These are phyloP conservation scores for Ondatra zibethicus DNA, from an alignment of 2,113 vertebrate genomes.

Conservation along the genomic window DNA sequence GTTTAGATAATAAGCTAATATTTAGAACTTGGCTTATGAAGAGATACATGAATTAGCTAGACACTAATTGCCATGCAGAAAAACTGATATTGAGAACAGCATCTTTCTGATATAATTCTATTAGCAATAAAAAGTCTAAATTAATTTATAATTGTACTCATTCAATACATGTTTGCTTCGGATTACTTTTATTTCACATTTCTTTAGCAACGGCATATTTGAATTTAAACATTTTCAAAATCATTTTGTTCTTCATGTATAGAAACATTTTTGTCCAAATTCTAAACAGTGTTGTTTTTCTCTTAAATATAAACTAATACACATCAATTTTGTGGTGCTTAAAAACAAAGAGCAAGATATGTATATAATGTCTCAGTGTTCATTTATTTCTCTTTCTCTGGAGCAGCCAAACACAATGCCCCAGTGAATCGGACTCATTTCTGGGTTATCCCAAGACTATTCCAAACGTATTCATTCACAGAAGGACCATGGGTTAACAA, in stretches of 20 bases:
- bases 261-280: not conserved
- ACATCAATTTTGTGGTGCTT: not conserved
- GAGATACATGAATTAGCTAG: not conserved
- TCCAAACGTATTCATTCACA: not conserved
- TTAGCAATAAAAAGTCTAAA: not conserved
- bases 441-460: slow-evolving; percentile 1
- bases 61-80: not conserved
- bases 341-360: not conserved
- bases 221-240: slow-evolving; percentile 28
- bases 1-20: not conserved
- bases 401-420: not conserved
- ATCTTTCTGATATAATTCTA: not conserved
- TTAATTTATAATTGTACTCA: slow-evolving; percentile 17
- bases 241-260: not conserved
- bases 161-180: not conserved
- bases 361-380: not conserved
- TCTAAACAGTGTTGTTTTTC: not conserved
- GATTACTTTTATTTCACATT: not conserved
- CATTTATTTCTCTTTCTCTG: not conserved
- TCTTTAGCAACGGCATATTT: not conserved
- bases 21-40: not conserved
- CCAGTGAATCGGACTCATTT: slow-evolving; percentile 3
- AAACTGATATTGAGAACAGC: not conserved
- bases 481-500: not conserved
- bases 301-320: not conserved